phyloP scores from a whole-genome alignment of 2,888 invertebrate genomes.

The Drosophila lacicola region DNA sequence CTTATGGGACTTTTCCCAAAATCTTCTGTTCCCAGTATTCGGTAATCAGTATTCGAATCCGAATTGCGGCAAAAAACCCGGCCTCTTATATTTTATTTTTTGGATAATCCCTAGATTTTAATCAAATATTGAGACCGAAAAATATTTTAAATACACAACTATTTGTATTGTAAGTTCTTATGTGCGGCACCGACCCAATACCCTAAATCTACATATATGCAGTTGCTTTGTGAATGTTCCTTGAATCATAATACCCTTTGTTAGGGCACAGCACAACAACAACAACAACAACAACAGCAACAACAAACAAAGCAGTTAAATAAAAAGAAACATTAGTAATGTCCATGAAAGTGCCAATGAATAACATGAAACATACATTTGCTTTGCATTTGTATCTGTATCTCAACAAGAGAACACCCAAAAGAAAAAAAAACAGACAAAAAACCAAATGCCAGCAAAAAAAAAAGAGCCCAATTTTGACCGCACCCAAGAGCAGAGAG shows the following conservation, averaged over 20 bases:
- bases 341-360: slow-evolving; percentile 76
- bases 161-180: too few relatives aligned
- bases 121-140: too few relatives aligned
- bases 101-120: too few relatives aligned
- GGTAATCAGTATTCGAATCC: too few relatives aligned
- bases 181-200: neutral
- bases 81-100: too few relatives aligned
- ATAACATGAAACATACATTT: slow-evolving; percentile 76
- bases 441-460: slow-evolving; percentile 41
- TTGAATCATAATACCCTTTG: slow-evolving; percentile 17
- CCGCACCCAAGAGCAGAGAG: slow-evolving; percentile 64
- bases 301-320: slow-evolving; percentile 10
- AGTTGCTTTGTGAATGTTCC: slow-evolving; percentile 2
- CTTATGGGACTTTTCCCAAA: too few relatives aligned
- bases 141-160: too few relatives aligned
- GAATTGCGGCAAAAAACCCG: too few relatives aligned
- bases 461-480: slow-evolving; percentile 66
- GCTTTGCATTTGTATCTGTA: slow-evolving; percentile 59
- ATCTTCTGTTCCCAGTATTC: too few relatives aligned
- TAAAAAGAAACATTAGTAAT: slow-evolving; percentile 60
- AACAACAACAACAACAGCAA: slow-evolving; percentile 7
- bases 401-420: slow-evolving; percentile 40
- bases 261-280: slow-evolving; percentile 25
- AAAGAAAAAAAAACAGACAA: slow-evolving; percentile 28
- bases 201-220: neutral